A percentile compares a stretch with the other conserved stretches of the same genome.
phyloP scores from a whole-genome alignment of 1,140 invertebrate genomes.

The Leptonema lineaticorne region DNA sequence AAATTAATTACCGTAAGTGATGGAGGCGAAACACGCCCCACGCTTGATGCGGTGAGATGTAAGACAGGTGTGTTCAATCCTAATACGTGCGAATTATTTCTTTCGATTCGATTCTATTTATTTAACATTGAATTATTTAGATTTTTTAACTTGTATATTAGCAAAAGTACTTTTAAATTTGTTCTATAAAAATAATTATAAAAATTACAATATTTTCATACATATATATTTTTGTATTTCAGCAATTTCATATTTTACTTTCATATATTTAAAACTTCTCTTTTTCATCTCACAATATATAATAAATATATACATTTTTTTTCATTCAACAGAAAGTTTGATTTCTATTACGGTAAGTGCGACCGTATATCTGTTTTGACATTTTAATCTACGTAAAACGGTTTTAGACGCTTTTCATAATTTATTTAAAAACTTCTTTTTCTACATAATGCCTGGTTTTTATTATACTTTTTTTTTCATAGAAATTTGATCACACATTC shows the following conservation, averaged over 20 bases:
- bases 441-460: background rate
- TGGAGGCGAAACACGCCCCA: conserved; percentile 5
- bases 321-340: background rate
- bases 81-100: background rate
- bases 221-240: too few relatives aligned
- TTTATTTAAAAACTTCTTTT: background rate
- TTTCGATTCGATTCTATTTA: too few relatives aligned
- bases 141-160: too few relatives aligned
- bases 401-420: background rate
- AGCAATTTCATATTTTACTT: too few relatives aligned
- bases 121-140: too few relatives aligned
- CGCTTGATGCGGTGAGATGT: background rate
- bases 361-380: background rate
- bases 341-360: background rate
- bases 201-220: too few relatives aligned
- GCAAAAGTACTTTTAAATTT: too few relatives aligned
- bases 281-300: too few relatives aligned
- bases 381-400: background rate
- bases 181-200: too few relatives aligned
- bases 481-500: too few relatives aligned
- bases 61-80: conserved; percentile 21
- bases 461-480: background rate
- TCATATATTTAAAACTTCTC: too few relatives aligned
- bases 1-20: conserved; percentile 42
- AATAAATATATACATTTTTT: too few relatives aligned